Percentiles rank a stretch among this genome's conserved stretches.
phyloP scores from a whole-genome alignment of 1,140 invertebrate species.

The Holcopasites calliopsidis region DNA sequence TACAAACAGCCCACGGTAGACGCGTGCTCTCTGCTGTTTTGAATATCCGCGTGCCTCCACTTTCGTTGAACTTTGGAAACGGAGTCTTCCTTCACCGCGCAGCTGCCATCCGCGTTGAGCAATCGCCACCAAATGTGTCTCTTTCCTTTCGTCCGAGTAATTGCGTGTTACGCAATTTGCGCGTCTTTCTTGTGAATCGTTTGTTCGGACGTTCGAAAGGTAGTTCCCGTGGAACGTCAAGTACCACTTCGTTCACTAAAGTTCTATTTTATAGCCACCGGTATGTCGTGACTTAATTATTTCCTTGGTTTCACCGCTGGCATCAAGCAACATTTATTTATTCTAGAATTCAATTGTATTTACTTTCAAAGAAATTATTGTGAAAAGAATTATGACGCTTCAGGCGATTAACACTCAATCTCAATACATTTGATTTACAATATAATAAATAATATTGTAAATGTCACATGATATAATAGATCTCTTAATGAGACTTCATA shows the following conservation, averaged over 20 bases:
- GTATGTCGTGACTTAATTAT: conserved; percentile 3
- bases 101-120: conserved; percentile 1
- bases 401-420: too few relatives aligned
- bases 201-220: not conserved
- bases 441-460: too few relatives aligned
- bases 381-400: too few relatives aligned
- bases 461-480: too few relatives aligned
- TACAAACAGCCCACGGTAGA: not conserved
- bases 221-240: too few relatives aligned
- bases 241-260: not conserved
- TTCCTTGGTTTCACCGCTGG: too few relatives aligned
- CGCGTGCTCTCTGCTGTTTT: not conserved
- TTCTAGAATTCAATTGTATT: too few relatives aligned
- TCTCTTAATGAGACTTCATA: too few relatives aligned
- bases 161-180: conserved; percentile 36
- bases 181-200: not conserved
- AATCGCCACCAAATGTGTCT: too few relatives aligned
- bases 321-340: too few relatives aligned
- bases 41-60: not conserved
- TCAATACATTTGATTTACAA: too few relatives aligned
- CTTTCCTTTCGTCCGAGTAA: conserved; percentile 19
- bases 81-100: not conserved
- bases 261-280: conserved; percentile 13
- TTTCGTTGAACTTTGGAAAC: conserved; percentile 28
- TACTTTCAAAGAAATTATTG: too few relatives aligned